Conservation (phyloP, 2,888 invertebrate genomes). For the Beris morrisii region DNA sequence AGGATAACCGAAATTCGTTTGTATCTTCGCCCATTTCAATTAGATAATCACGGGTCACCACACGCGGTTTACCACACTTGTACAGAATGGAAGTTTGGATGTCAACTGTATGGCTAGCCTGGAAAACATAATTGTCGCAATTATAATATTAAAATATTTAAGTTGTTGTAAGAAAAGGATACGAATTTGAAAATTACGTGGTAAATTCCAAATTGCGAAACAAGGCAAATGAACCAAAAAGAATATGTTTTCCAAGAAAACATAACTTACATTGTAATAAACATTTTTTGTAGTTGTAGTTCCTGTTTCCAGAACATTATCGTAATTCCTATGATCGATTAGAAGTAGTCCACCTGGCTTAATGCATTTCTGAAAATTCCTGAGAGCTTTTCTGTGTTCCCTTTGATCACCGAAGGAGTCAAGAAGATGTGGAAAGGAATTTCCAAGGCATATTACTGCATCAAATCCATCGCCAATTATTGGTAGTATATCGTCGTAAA, state of each 20-base stretch:
- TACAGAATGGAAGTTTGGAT: conserved; percentile 84
- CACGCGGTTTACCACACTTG: conserved; percentile 72
- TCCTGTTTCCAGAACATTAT: conserved; percentile 75
- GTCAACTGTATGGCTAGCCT: conserved; percentile 80
- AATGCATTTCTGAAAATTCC: conserved; percentile 79
- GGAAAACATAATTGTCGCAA: conserved; percentile 44
- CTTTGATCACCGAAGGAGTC: conserved; percentile 78
- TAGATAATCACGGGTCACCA: conserved; percentile 81
- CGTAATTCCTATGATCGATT: conserved; percentile 89
- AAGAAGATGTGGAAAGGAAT: conserved; percentile 87
- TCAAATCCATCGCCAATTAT: conserved; percentile 73
- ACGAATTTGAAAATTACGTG: neutral
- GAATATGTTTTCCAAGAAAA: neutral
- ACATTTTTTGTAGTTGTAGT: conserved; percentile 79
- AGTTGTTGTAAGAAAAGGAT: neutral
- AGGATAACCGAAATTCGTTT: conserved; percentile 84
- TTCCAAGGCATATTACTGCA: conserved; percentile 87
- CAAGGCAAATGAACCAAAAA: too few relatives aligned
- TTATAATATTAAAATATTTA: conserved; percentile 1
- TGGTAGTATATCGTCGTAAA: conserved; percentile 71
- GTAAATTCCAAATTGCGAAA: too few relatives aligned
- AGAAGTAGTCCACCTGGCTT: conserved; percentile 82
- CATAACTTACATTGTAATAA: conserved; percentile 81
- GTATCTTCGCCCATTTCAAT: conserved; percentile 63
- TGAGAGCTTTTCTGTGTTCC: conserved; percentile 75